Percentiles rank a stretch among this genome's conserved stretches.
Conservation (phyloP, 2,113 vertebrate genomes). For the Thoracochromis brauschi region DNA sequence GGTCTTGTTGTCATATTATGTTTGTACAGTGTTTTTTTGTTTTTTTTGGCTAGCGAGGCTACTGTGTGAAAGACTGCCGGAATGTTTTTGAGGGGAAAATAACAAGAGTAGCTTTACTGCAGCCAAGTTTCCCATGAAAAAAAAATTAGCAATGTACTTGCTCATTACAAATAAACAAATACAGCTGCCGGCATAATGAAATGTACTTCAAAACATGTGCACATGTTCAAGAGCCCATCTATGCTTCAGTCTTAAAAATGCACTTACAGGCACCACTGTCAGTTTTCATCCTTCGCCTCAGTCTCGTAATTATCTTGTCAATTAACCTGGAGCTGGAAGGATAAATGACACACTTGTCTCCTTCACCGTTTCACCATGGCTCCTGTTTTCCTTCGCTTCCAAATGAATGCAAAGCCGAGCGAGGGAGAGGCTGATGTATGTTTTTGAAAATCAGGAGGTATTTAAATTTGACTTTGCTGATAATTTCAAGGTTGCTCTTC, state of each 20-base stretch:
- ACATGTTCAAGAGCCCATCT: constrained; percentile 4
- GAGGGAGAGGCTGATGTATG: not conserved
- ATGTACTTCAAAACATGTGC: constrained; percentile 34
- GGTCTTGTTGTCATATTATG: not conserved
- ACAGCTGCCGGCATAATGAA: constrained; percentile 49
- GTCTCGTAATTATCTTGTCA: constrained; percentile 53
- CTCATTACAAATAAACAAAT: constrained; percentile 56
- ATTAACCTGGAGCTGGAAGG: constrained; percentile 48
- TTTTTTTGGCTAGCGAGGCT: not conserved
- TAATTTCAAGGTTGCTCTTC: constrained; percentile 19
- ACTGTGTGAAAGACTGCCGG: not conserved
- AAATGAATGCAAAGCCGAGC: not conserved
- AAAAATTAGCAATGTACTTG: constrained; percentile 7
- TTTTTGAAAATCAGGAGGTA: not conserved
- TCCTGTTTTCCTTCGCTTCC: not conserved
- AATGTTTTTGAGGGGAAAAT: constrained; percentile 11
- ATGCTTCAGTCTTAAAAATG: not conserved
- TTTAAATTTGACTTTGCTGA: constrained; percentile 17
- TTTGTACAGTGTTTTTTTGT: not conserved
- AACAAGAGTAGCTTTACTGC: not conserved
- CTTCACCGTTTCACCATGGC: not conserved
- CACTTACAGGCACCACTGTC: not conserved
- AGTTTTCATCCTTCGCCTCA: constrained; percentile 10
- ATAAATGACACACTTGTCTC: constrained; percentile 36
- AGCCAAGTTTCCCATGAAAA: constrained; percentile 50